Conservation (phyloP, 2,888 invertebrate species). For the Cistogaster globosa region DNA sequence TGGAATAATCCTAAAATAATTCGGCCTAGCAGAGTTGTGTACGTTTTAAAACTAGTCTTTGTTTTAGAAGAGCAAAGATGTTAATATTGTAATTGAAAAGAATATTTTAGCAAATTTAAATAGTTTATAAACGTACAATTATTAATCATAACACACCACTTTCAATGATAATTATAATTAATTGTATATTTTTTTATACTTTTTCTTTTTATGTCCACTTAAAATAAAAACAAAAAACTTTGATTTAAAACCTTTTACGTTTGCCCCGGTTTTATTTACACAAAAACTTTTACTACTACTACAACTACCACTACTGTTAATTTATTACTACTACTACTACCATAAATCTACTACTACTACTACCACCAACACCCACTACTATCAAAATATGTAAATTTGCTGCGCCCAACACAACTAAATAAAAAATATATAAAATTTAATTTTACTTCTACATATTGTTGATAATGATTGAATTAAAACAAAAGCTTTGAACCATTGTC, state of each 20-base stretch:
- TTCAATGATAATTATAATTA: conserved; percentile 52
- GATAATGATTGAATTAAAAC: conserved; percentile 55
- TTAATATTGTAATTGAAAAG: neutral
- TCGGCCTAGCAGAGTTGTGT: conserved; percentile 11
- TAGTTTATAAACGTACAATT: conserved; percentile 20
- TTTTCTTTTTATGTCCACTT: conserved; percentile 68
- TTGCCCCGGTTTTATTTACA: conserved; percentile 63
- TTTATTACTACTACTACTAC: conserved; percentile 56
- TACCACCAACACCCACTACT: conserved; percentile 44
- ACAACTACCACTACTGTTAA: conserved; percentile 49
- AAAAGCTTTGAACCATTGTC: conserved; percentile 82
- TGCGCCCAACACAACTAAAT: conserved; percentile 47
- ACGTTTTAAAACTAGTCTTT: conserved; percentile 28
- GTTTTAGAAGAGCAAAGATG: neutral
- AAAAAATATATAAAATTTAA: conserved; percentile 18
- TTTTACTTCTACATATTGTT: conserved; percentile 42
- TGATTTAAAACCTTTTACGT: conserved; percentile 54
- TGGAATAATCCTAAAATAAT: neutral
- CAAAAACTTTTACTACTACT: conserved; percentile 58
- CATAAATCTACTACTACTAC: conserved; percentile 57
- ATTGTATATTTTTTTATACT: conserved; percentile 60
- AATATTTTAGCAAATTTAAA: neutral
- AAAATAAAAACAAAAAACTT: conserved; percentile 46
- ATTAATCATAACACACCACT: conserved; percentile 3
- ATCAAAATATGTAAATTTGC: conserved; percentile 46